Conservation (phyloP, 2,888 invertebrate species). For the Nomada lathburiana region DNA sequence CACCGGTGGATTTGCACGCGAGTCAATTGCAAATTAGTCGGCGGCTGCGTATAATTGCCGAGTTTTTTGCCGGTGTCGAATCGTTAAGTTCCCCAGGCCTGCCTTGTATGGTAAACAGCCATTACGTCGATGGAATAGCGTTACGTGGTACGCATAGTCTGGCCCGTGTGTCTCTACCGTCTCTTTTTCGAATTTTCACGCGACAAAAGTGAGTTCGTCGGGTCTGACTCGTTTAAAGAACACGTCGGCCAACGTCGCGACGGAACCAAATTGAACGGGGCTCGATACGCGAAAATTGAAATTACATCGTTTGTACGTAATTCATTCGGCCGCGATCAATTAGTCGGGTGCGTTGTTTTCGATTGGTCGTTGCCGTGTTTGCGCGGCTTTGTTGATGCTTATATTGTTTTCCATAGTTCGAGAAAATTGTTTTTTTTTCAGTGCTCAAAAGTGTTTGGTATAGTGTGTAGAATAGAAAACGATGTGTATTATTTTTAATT, state of each 20-base stretch:
- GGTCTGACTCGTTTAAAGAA: background rate
- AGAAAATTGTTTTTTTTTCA: background rate
- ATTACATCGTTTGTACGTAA: background rate
- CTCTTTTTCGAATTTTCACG: background rate
- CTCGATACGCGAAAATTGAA: background rate
- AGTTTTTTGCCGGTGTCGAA: constrained; percentile 54
- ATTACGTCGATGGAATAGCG: constrained; percentile 44
- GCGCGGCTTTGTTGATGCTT: background rate
- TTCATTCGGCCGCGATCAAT: background rate
- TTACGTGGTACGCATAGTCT: constrained; percentile 19
- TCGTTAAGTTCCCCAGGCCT: constrained; percentile 43
- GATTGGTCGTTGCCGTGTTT: background rate
- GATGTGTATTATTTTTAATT: no score
- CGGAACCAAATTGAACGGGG: background rate
- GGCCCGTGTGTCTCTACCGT: background rate
- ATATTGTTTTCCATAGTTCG: background rate
- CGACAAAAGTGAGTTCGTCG: background rate
- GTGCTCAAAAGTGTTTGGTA: background rate
- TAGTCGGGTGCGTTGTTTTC: background rate
- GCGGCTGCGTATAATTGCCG: constrained; percentile 70
- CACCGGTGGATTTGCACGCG: constrained; percentile 68
- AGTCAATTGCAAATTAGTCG: constrained; percentile 73
- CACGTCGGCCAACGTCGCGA: background rate
- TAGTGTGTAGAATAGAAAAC: no score
- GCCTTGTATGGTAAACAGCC: constrained; percentile 57